phyloP scores from a whole-genome alignment of 2,797 vertebrate species.

The Melanotaenia trifasciata region DNA sequence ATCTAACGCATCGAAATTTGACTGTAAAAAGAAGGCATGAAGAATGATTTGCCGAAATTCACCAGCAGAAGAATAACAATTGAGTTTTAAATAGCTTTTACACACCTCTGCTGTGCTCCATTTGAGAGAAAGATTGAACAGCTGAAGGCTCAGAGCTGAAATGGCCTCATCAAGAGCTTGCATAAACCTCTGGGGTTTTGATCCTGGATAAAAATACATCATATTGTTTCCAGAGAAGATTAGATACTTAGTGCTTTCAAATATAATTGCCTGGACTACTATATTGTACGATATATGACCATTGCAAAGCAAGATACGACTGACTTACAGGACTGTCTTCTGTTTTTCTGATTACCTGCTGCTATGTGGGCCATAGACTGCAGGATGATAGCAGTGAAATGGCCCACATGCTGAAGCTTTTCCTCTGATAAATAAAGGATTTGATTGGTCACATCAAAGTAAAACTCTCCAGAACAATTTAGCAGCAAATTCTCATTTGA shows the following conservation, averaged over 20 bases:
- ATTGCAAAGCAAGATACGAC: slow-evolving; percentile 15
- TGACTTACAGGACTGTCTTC: slow-evolving; percentile 20
- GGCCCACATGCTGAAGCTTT: slow-evolving; percentile 83
- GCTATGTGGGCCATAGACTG: slow-evolving; percentile 84
- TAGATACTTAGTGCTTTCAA: slow-evolving; percentile 33
- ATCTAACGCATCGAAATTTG: slow-evolving; percentile 37
- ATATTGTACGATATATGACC: not conserved
- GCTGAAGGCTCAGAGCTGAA: slow-evolving; percentile 78
- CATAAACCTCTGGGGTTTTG: slow-evolving; percentile 70
- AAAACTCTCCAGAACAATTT: slow-evolving; percentile 79
- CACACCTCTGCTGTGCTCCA: slow-evolving; percentile 65
- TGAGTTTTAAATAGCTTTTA: slow-evolving; percentile 40
- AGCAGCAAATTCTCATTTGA: slow-evolving; percentile 57
- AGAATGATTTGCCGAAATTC: slow-evolving; percentile 22
- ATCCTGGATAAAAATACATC: slow-evolving; percentile 59
- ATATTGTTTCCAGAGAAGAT: slow-evolving; percentile 42
- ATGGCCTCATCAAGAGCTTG: slow-evolving; percentile 79
- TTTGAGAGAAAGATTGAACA: slow-evolving; percentile 79
- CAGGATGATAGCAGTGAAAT: slow-evolving; percentile 82
- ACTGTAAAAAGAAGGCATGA: slow-evolving; percentile 50
- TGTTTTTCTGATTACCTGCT: slow-evolving; percentile 76
- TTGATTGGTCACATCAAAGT: slow-evolving; percentile 85
- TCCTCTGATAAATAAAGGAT: slow-evolving; percentile 84
- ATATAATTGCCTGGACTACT: slow-evolving; percentile 31
- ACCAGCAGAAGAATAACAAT: slow-evolving; percentile 18